A percentile compares a stretch with the other conserved stretches of the same genome.
Evolutionary conservation across 1,140 invertebrate species (phyloP).

Genomic region (Aphelinus atriplicis): DNA sequence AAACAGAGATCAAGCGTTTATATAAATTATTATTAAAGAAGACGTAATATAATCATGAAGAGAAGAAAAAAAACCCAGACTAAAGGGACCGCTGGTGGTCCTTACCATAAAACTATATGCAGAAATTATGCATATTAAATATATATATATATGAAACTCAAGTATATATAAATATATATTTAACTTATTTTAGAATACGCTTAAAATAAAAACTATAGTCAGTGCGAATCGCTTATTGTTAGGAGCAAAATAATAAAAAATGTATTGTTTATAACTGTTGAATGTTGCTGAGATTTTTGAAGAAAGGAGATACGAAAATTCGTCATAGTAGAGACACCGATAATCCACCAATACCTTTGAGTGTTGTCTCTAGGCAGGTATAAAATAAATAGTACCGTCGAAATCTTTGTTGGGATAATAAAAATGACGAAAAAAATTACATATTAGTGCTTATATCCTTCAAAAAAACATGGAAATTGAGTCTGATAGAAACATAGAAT

Average conservation of each 20-base stretch:
- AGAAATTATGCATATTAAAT: constrained; percentile 36
- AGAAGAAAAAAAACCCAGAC: constrained; percentile 31
- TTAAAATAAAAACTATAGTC: constrained; percentile 45
- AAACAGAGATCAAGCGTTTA: constrained; percentile 32
- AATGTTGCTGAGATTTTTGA: constrained; percentile 32
- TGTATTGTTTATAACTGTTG: constrained; percentile 42
- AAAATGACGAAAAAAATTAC: constrained; percentile 13
- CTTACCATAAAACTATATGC: constrained; percentile 43
- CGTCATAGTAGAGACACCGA: constrained; percentile 25
- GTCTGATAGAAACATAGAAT: constrained; percentile 42
- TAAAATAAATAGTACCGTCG: constrained; percentile 38
- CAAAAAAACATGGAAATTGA: constrained; percentile 25
- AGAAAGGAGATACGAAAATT: constrained; percentile 31
- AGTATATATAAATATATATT: constrained; percentile 44
- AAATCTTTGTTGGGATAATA: constrained; percentile 22
- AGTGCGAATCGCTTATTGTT: constrained; percentile 33
- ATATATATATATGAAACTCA: constrained; percentile 37
- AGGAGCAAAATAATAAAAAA: constrained; percentile 39
- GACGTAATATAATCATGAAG: not conserved
- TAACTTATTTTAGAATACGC: constrained; percentile 54
- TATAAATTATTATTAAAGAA: constrained; percentile 27
- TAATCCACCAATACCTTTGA: constrained; percentile 47
- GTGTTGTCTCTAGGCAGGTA: constrained; percentile 52
- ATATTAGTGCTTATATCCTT: constrained; percentile 23
- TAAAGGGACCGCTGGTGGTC: constrained; percentile 50